Base-by-base conservation (phyloP, 2,113 vertebrate genomes). In the Sitta europaea region DNA sequence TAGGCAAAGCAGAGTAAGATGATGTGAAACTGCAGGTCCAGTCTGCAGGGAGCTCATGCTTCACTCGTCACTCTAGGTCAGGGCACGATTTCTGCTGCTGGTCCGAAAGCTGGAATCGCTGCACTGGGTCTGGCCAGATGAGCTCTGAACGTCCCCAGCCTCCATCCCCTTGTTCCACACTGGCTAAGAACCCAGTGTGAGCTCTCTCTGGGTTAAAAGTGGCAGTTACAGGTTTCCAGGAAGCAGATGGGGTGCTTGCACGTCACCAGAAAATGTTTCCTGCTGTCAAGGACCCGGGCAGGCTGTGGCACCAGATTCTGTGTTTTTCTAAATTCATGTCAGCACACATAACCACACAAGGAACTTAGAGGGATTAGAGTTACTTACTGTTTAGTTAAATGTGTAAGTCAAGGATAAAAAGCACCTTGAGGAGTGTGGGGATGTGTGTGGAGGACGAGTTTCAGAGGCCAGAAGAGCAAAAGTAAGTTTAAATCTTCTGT, bases 111-210 rank as follows among this genome's bases (percentile, higher is more conserved):
- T 42, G 77, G n/a, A 13, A 7, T 51, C 9, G 0, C 16, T 2
- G n/a, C 2, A 0, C 1, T 25, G 22, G 25, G 3, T 33, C 20
- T 38, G 70, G 23, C 10, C 53, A 21, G 21, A 11, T 1, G 19
- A 35, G 40, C 53, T 51, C 43, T 28, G 61, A 57, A 1, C 25
- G 55, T 11, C 15, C 40, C 12, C 0, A 0, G 10, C 13, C 61
- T n/a, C 35, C 76, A 10, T 7, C 45, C 20, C 61, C 7, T 33
- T 68, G 42, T 17, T 58, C 72, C n/a, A 16, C 8, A 1, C 8
- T 31, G 73, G 11, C 57, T 42, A 66, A 27, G 50, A 9, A 11
- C 7, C 12, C 31, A 4, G 0, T 1, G 3, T 3, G 36, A 27
- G 33, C 36, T 42, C 1, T 8, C 12, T 58, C 21, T 14, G 59